phyloP scores from a whole-genome alignment of 2,888 invertebrate genomes.

The Sisyra nigra region DNA sequence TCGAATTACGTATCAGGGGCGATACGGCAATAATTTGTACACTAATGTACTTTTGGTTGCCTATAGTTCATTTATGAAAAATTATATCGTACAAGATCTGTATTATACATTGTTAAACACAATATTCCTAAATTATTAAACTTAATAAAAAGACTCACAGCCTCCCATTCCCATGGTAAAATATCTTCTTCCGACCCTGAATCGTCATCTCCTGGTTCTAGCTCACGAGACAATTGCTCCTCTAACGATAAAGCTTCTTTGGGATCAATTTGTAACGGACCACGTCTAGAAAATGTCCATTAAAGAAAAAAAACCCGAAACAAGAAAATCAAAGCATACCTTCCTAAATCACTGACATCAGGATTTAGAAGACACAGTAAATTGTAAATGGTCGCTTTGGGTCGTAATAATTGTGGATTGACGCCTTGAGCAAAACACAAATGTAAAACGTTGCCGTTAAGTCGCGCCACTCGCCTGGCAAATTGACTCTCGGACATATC shows the following conservation, averaged over 20 bases:
- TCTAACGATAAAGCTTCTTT: slow-evolving; percentile 41
- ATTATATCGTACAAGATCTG: too few species aligned
- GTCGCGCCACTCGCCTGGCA: slow-evolving; percentile 52
- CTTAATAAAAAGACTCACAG: slow-evolving; percentile 45
- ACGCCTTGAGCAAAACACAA: slow-evolving; percentile 65
- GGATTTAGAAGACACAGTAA: slow-evolving; percentile 50
- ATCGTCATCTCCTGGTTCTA: slow-evolving; percentile 42
- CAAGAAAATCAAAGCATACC: slow-evolving; percentile 28
- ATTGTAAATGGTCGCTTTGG: slow-evolving; percentile 56
- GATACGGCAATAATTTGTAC: too few species aligned
- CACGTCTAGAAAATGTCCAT: slow-evolving; percentile 33
- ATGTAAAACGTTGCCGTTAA: slow-evolving; percentile 66
- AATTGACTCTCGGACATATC: slow-evolving; percentile 57
- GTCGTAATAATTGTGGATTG: slow-evolving; percentile 40
- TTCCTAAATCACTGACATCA: slow-evolving; percentile 51
- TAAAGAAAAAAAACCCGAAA: background rate
- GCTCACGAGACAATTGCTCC: slow-evolving; percentile 40
- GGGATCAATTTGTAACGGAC: slow-evolving; percentile 41
- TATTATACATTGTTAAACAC: too few species aligned
- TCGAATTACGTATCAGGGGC: too few species aligned
- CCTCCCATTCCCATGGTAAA: slow-evolving; percentile 54
- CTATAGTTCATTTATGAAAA: too few species aligned
- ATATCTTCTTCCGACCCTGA: slow-evolving; percentile 58
- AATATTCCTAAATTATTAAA: too few species aligned
- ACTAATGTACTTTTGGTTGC: too few species aligned